phyloP scores from a whole-genome alignment of 1,140 invertebrate genomes.

The Brachionus manjavacas region DNA sequence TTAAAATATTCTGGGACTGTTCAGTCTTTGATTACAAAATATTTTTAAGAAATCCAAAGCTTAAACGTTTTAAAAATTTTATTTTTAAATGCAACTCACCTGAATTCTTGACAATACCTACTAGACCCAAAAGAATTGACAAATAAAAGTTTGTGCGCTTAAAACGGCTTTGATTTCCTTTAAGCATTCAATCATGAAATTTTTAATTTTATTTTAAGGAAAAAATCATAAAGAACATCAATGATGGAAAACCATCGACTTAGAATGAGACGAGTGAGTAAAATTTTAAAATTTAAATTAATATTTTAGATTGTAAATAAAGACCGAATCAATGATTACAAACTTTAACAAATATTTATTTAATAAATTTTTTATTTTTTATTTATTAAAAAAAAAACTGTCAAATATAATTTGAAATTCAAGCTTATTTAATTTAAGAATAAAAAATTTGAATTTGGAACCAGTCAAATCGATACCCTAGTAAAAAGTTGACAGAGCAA shows the following conservation, averaged over 20 bases:
- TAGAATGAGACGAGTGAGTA: not conserved
- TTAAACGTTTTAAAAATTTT: not conserved
- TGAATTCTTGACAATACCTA: not conserved
- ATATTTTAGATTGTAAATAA: too few species aligned
- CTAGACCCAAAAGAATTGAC: not conserved
- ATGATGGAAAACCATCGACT: not conserved
- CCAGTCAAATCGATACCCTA: not conserved
- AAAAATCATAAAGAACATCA: not conserved
- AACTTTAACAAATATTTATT: not conserved
- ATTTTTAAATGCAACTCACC: not conserved
- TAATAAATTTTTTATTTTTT: not conserved
- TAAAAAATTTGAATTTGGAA: not conserved
- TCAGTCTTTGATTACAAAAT: not conserved
- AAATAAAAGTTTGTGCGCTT: not conserved
- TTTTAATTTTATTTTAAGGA: not conserved
- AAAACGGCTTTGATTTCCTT: not conserved
- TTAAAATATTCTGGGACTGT: not conserved
- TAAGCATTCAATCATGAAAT: not conserved
- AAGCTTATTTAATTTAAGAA: not conserved
- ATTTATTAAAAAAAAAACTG: not conserved
- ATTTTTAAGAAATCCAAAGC: too few species aligned
- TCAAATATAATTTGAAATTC: not conserved
- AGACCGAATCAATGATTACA: not conserved
- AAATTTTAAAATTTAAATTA: not conserved
- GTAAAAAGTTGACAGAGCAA: not conserved